Evolutionary conservation across 2,113 vertebrate species (phyloP).

Genomic region (Caloenas nicobarica): DNA sequence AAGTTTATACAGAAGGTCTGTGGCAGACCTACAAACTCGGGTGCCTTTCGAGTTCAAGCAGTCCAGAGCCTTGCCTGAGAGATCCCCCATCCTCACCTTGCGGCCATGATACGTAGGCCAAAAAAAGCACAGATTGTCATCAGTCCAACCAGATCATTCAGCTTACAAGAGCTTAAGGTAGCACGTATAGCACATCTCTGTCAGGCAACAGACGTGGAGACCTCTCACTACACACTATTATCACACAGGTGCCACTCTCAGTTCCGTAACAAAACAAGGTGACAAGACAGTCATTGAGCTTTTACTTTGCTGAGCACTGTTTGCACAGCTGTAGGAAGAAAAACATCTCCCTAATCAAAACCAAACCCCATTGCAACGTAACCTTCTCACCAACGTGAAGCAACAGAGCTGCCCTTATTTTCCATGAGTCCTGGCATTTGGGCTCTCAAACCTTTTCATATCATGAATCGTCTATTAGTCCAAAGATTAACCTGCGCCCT

Average conservation of each 20-base stretch:
- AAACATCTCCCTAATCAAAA: neutral
- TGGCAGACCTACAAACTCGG: neutral
- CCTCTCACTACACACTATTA: neutral
- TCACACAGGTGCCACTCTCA: neutral
- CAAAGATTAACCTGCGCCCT: neutral
- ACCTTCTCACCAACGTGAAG: neutral
- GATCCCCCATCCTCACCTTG: neutral
- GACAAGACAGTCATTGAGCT: neutral
- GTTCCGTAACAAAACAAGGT: neutral
- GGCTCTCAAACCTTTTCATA: neutral
- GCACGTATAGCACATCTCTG: neutral
- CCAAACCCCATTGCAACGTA: neutral
- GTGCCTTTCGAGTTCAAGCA: neutral
- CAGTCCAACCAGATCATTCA: neutral
- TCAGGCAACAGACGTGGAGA: neutral
- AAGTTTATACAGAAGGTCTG: neutral
- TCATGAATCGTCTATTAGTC: neutral
- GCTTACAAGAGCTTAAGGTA: neutral
- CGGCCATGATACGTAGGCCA: neutral
- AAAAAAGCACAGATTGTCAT: neutral
- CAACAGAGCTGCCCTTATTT: neutral
- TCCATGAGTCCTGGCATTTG: neutral
- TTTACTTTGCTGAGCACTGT: neutral
- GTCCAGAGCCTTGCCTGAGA: neutral
- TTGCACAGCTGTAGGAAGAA: neutral